These are phyloP conservation scores for Drosophila punjabiensis DNA, from an alignment of 1,140 invertebrate genomes.

Conservation along the genomic window DNA sequence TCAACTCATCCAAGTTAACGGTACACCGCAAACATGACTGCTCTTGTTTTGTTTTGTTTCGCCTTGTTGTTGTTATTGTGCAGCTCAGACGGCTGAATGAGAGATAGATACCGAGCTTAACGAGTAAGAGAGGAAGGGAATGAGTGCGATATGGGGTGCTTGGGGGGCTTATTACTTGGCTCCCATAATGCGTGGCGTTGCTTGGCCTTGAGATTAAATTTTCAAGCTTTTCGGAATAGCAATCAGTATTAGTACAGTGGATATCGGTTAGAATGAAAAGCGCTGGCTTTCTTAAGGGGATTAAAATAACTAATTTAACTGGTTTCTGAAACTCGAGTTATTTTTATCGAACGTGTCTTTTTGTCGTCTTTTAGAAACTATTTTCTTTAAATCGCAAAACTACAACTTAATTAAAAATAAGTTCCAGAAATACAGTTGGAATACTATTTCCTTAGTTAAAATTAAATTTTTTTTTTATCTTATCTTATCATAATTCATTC, in stretches of 20 bases:
- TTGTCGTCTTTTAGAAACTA: background rate
- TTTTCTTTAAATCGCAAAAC: background rate
- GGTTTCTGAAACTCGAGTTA: background rate
- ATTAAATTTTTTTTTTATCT: background rate
- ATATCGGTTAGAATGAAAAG: background rate
- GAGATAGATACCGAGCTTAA: slow-evolving; percentile 9
- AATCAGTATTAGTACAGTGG: slow-evolving; percentile 32
- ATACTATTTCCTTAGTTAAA: no score
- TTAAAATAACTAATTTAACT: background rate
- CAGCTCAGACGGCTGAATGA: slow-evolving; percentile 17
- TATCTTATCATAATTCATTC: no score
- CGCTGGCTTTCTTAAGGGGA: no score
- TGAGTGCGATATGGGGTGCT: background rate
- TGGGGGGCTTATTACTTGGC: slow-evolving; percentile 49
- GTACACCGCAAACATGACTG: slow-evolving; percentile 52
- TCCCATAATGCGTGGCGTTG: slow-evolving; percentile 42
- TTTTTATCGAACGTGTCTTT: no score
- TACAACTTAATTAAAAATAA: no score
- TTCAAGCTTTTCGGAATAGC: slow-evolving; percentile 19
- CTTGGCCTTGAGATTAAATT: slow-evolving; percentile 55
- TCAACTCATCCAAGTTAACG: slow-evolving; percentile 52
- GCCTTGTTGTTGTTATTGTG: slow-evolving; percentile 38
- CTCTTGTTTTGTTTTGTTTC: slow-evolving; percentile 26
- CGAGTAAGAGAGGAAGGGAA: background rate
- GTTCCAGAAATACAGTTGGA: no score